Conservation (phyloP, 2,113 vertebrate genomes). For the Trichomycterus rosablanca region DNA sequence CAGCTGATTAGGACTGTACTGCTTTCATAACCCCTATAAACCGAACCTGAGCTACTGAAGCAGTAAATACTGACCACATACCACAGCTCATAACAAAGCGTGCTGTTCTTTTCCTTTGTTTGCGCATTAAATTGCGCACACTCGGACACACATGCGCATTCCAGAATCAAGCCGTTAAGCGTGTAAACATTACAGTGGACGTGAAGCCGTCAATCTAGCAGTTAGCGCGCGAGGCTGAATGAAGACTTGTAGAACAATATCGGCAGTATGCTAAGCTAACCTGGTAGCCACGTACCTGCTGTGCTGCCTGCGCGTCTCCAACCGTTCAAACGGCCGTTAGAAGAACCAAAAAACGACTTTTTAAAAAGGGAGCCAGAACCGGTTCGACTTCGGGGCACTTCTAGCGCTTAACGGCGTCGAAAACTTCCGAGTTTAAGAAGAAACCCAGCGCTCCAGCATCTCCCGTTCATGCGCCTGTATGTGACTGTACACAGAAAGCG, state of each 20-base stretch:
- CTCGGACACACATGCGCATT: not conserved
- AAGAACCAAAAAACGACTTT: constrained; percentile 10
- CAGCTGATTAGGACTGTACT: too few species aligned
- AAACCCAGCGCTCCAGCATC: too few species aligned
- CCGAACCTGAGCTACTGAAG: not conserved
- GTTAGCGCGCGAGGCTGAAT: too few species aligned
- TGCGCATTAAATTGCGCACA: not conserved
- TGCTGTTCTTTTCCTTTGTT: constrained; percentile 15
- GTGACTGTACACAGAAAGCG: not conserved
- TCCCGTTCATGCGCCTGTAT: too few species aligned
- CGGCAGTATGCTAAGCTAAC: constrained; percentile 40
- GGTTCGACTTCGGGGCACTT: constrained; percentile 5
- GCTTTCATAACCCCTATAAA: too few species aligned
- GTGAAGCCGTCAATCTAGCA: too few species aligned
- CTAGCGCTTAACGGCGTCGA: too few species aligned
- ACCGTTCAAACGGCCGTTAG: not conserved
- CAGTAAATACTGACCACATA: not conserved
- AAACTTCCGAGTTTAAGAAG: too few species aligned
- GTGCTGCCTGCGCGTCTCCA: constrained; percentile 31
- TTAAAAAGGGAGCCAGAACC: constrained; percentile 6
- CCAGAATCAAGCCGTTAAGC: not conserved
- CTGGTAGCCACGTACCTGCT: constrained; percentile 43
- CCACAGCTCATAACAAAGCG: not conserved
- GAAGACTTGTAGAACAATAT: too few species aligned
- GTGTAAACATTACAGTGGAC: too few species aligned